A percentile compares a stretch with the other conserved stretches of the same genome.
phyloP scores from a whole-genome alignment of 1,140 invertebrate genomes.

The Centruroides sculpturatus region DNA sequence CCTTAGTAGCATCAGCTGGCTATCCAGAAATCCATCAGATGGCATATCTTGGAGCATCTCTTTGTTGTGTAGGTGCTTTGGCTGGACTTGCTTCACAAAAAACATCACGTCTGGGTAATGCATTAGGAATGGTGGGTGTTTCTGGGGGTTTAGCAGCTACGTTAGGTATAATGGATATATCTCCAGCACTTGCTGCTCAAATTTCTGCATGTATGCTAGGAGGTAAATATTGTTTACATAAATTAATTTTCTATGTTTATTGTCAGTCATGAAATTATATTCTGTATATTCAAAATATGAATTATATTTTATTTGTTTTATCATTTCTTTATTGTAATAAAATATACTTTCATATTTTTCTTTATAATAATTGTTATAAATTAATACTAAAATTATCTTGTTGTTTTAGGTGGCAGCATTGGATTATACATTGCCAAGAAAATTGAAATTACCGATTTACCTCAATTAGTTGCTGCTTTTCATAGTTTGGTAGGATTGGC shows the following conservation, averaged over 20 bases:
- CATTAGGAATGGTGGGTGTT: conserved; percentile 71
- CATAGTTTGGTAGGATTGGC: conserved; percentile 78
- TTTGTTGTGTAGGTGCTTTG: conserved; percentile 77
- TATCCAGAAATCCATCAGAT: conserved; percentile 73
- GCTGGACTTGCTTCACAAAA: conserved; percentile 67
- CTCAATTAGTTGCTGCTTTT: conserved; percentile 78
- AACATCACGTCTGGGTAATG: conserved; percentile 63
- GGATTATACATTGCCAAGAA: conserved; percentile 58
- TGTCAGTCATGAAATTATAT: too few species aligned
- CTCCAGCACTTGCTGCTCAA: conserved; percentile 47
- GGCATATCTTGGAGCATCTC: conserved; percentile 64
- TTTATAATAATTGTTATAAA: too few species aligned
- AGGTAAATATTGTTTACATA: conserved; percentile 26
- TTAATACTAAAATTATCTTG: background rate
- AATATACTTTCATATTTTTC: too few species aligned
- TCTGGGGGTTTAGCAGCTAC: conserved; percentile 61
- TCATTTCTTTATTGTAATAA: too few species aligned
- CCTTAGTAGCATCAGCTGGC: conserved; percentile 40
- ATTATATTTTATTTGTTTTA: too few species aligned
- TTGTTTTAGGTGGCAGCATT: conserved; percentile 37
- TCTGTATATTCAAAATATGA: too few species aligned
- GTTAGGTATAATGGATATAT: conserved; percentile 49
- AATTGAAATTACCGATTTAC: conserved; percentile 75
- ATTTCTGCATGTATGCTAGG: conserved; percentile 55
- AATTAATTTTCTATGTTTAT: too few species aligned